Evolutionary conservation across 92 coral and sea anemone species (phyloP), one percentile per base, ranked within the genome.

Genomic region (Diadumene lineata): DNA sequence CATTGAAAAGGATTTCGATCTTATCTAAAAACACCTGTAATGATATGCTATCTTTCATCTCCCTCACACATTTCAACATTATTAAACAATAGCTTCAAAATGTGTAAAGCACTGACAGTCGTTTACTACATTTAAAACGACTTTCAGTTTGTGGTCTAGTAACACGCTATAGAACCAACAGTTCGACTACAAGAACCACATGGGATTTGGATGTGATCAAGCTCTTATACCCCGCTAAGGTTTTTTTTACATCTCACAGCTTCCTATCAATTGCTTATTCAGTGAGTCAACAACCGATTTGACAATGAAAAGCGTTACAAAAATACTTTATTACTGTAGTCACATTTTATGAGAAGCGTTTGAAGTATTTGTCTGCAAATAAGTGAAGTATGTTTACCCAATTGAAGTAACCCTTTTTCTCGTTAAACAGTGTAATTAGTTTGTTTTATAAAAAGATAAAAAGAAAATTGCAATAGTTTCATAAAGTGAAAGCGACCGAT

Each of bases 21-120:
- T 32, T 72, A 72, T 72, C 77, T 38, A 11, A 17, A 56, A 61
- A 51, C 77, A 72, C 77, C 77, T 72, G 77, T 72, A 56, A 31
- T 33, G 66, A n/a, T 56, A 31, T 57, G 75, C 53, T 70, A 70
- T 70, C 56, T 56, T 32, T 56, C 22, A 72, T 32, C 66, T 56
- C 56, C 66, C 57, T 72, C 33, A 56, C 77, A 72, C 77, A 56
- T 72, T 71, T 56, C 55, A 56, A 72, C 64, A 43, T 29, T 53
- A 25, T 33, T 21, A 72, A 15, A 72, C 66, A 72, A 72, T 56
- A 31, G 64, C 46, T 33, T n/a, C 77, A 34, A 72, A 56, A 10
- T 7, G 32, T 22, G 65, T 60, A 7, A 23, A 22, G 7, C 22
- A 3, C 17, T 38, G 48, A 38, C n/a, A n/a, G n/a, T n/a, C 6